These are phyloP conservation scores for Margarornis squamiger DNA, from an alignment of 2,797 vertebrate genomes.

Conservation along the genomic window DNA sequence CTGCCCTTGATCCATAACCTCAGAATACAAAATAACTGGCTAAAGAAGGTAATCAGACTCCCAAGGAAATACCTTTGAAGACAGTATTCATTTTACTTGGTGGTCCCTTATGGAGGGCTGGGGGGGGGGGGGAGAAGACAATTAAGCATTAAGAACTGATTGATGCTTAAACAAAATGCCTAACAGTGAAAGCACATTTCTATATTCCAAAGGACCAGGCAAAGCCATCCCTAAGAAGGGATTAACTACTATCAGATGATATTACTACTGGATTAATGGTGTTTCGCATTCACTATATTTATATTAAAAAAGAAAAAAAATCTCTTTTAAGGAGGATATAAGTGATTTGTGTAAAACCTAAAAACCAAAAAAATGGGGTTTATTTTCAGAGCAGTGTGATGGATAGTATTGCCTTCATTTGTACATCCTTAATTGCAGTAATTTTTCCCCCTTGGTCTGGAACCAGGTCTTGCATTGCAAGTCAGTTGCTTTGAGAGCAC, in stretches of 20 bases:
- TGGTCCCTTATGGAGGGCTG: constrained; percentile 15
- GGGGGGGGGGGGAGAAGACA: not conserved
- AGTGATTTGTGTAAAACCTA: constrained; percentile 69
- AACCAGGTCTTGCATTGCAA: not conserved
- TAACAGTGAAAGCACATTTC: constrained; percentile 72
- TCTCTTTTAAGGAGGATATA: constrained; percentile 65
- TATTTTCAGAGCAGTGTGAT: not conserved
- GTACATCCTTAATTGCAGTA: constrained; percentile 40
- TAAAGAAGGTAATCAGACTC: constrained; percentile 41
- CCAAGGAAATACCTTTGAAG: constrained; percentile 66
- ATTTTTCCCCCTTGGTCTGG: not conserved
- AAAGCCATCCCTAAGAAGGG: constrained; percentile 77
- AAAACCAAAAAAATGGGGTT: constrained; percentile 33
- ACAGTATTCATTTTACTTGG: constrained; percentile 56
- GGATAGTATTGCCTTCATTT: constrained; percentile 34
- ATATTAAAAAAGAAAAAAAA: not conserved
- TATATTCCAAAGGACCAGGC: constrained; percentile 66
- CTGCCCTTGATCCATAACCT: constrained; percentile 79
- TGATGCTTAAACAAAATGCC: constrained; percentile 74
- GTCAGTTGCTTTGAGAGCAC: constrained; percentile 12
- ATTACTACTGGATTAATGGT: constrained; percentile 78
- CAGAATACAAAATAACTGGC: constrained; percentile 70
- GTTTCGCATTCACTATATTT: constrained; percentile 74
- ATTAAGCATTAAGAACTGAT: constrained; percentile 73
- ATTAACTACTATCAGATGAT: constrained; percentile 82